A percentile compares a stretch with the other conserved stretches of the same genome.
phyloP scores from a whole-genome alignment of 2,113 vertebrate species.

The Dolichallabes microphthalmus region DNA sequence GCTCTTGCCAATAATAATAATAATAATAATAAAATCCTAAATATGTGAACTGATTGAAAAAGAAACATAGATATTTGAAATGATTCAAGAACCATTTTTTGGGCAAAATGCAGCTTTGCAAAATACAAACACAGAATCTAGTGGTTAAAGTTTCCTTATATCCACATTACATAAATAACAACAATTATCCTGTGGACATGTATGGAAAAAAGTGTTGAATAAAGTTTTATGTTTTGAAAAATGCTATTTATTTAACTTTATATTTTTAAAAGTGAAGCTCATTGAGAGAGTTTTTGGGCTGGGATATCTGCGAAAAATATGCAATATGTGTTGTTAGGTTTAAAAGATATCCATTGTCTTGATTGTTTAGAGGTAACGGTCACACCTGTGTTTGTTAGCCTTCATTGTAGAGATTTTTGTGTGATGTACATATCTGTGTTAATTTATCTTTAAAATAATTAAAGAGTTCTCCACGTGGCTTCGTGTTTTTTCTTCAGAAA shows the following conservation, averaged over 20 bases:
- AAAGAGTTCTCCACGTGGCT: conserved; percentile 59
- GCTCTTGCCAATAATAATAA: conserved; percentile 72
- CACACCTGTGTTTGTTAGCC: conserved; percentile 57
- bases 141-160: conserved; percentile 41
- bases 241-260: conserved; percentile 60
- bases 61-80: conserved; percentile 28
- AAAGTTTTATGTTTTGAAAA: conserved; percentile 53
- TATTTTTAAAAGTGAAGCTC: conserved; percentile 58
- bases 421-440: conserved; percentile 63
- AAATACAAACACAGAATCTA: conserved; percentile 44
- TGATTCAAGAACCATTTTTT: conserved; percentile 19
- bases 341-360: conserved; percentile 52
- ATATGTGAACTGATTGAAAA: conserved; percentile 20
- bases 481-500: conserved; percentile 16
- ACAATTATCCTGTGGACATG: conserved; percentile 46
- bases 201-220: conserved; percentile 52
- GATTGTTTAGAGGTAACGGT: conserved; percentile 51
- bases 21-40: conserved; percentile 51
- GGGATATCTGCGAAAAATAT: conserved; percentile 57
- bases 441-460: conserved; percentile 64
- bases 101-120: conserved; percentile 45
- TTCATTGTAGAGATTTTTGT: conserved; percentile 60
- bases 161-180: conserved; percentile 41
- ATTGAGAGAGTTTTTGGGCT: conserved; percentile 48
- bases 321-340: conserved; percentile 62